Evolutionary conservation across 2,113 vertebrate genomes (phyloP), one percentile per base, ranked within the genome.

Genomic region (Coracopsis vasa): DNA sequence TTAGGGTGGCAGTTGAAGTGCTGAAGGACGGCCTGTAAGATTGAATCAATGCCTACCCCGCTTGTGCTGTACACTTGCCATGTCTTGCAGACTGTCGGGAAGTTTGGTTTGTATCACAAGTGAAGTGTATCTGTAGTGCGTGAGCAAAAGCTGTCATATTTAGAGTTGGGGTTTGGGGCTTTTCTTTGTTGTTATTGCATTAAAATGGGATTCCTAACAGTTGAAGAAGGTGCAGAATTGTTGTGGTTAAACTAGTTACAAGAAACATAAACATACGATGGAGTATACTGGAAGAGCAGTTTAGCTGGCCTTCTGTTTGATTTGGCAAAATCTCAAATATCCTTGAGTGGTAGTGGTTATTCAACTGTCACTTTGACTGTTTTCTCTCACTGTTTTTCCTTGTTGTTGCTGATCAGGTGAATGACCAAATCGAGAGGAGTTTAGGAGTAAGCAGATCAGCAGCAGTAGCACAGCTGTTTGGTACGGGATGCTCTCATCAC

Each of bases 61-160:
- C 39, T 10, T 4, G 7, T 0, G 0, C 29, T 33, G 44, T 27
- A 16, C 0, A 0, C 31, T 74, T 62, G 42, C 31, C 2, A 0
- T 51, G n/a, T 17, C 20, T 33, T 33, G 51, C 3, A 83, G 35
- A 41, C 29, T 47, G 6, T 67, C 41, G 2, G 11, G n/a, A 72
- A 41, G 19, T 71, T 81, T 19, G 20, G 18, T 72, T 90, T 35
- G 7, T 41, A 6, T 70, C 11, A 2, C n/a, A 47, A n/a, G 31
- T 41, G 18, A 86, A 72, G 13, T 20, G 9, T 35, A 31, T 73
- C 70, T 80, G 53, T 74, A 60, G 45, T 2, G 2, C 39, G 53
- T 56, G 53, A 53, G 20, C 2, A 20, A 83, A 80, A 39, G 12
- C 66, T 58, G 15, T 69, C 50, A 28, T 70, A 94, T 86, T 80